Conservation (phyloP, 2,113 vertebrate genomes). For the Cairina moschata region DNA sequence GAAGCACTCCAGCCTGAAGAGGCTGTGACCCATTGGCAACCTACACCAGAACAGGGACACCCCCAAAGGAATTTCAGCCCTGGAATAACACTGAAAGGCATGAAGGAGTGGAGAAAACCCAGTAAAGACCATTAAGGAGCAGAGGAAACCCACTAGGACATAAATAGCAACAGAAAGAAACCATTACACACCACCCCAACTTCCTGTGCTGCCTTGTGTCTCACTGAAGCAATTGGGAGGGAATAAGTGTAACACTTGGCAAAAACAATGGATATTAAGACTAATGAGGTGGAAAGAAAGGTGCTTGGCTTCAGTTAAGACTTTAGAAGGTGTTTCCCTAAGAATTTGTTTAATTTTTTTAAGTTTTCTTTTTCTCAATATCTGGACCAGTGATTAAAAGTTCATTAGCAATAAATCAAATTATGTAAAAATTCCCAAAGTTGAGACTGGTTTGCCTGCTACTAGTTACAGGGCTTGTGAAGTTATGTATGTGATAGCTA, state of each 20-base stretch:
- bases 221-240: neutral
- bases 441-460: neutral
- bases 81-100: neutral
- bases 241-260: neutral
- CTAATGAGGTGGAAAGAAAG: neutral
- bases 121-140: neutral
- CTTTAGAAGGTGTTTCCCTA: neutral
- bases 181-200: rapidly evolving
- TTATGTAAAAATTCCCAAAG: neutral
- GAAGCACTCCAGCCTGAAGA: neutral
- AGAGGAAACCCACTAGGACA: neutral
- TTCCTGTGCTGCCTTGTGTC: neutral
- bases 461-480: neutral
- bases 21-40: neutral
- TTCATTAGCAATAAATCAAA: neutral
- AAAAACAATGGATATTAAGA: neutral
- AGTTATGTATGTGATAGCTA: neutral
- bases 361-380: neutral
- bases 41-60: neutral
- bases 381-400: neutral
- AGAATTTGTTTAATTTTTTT: neutral
- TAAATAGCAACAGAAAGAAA: neutral
- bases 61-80: neutral
- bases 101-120: neutral
- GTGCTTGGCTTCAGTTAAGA: neutral